Percentiles rank a stretch among this genome's conserved stretches.
Conservation (phyloP, 2,888 invertebrate species). For the Cantharis rufa region DNA sequence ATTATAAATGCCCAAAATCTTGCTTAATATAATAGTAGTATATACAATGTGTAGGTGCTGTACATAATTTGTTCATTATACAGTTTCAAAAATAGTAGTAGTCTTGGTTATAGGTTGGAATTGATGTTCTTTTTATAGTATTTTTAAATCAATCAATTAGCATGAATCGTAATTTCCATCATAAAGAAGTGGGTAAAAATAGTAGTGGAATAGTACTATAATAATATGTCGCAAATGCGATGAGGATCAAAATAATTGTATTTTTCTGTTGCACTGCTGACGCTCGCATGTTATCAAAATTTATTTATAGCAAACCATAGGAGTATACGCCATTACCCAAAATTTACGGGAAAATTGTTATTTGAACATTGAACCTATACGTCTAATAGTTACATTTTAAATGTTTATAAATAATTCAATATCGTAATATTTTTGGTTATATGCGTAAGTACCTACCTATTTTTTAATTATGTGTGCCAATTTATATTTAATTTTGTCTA, state of each 20-base stretch:
- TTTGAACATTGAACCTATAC: background rate
- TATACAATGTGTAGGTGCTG: too few species aligned
- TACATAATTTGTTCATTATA: too few species aligned
- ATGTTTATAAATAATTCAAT: background rate
- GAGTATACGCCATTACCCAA: background rate
- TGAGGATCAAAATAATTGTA: background rate
- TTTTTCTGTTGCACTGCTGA: background rate
- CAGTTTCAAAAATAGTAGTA: too few species aligned
- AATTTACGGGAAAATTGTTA: background rate
- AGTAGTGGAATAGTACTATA: background rate
- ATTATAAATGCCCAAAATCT: too few species aligned
- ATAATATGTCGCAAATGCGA: background rate
- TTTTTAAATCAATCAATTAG: too few species aligned
- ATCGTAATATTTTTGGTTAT: background rate
- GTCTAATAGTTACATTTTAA: background rate
- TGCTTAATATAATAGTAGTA: too few species aligned
- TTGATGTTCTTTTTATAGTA: too few species aligned
- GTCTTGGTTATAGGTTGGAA: too few species aligned
- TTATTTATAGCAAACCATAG: background rate
- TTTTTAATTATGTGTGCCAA: background rate
- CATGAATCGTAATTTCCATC: too few species aligned
- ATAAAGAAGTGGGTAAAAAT: too few species aligned
- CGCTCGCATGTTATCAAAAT: background rate
- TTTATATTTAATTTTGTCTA: background rate
- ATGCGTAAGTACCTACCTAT: background rate